Evolutionary conservation across 1,140 invertebrate genomes (phyloP), one percentile per base, ranked within the genome.

Genomic region (Rhagoletis pomonella): DNA sequence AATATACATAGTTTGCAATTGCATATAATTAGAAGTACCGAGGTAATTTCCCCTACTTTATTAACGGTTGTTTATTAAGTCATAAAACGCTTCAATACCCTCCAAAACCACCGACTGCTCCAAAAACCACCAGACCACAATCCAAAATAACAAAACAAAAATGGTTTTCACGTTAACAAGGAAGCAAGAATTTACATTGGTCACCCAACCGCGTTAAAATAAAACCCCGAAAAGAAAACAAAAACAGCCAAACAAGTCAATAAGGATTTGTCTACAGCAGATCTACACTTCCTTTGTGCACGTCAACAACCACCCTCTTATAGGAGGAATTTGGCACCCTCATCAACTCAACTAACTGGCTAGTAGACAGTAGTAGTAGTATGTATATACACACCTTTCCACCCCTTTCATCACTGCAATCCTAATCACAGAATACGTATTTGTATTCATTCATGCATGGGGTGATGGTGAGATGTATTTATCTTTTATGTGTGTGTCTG

Each of bases 191-290:
- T 4, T 73, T 19, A 14, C 14, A 12, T 73, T 12, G 12, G 6
- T 19, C 12, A 29, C 73, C 42, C 19, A 81, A 81, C 12, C 6
- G 47, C 17, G 19, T 55, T 55, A 81, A 69, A 58, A 81, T 44
- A 81, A 81, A 81, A 81, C 47, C 14, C 12, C 17, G 9, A 81
- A 55, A 50, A 4, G 42, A 81, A 81, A 19, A 6, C n/a, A 77
- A 14, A 14, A 81, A 81, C 73, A 55, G 29, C 73, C 73, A 81
- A 55, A 81, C 44, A 58, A 81, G 73, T 81, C 47, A 81, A 81
- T 47, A 81, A 81, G 73, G 47, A 55, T 81, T 81, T 58, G 73
- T 81, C 1, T 29, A 19, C 12, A 55, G 73, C 50, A 58, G 55
- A 81, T 58, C 73, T 19, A 47, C 69, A 39, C 69, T 55, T 55